Percentiles rank a stretch among this genome's conserved stretches.
Evolutionary conservation across 2,888 invertebrate species (phyloP).

Genomic region (Acrobeloides nanus): DNA sequence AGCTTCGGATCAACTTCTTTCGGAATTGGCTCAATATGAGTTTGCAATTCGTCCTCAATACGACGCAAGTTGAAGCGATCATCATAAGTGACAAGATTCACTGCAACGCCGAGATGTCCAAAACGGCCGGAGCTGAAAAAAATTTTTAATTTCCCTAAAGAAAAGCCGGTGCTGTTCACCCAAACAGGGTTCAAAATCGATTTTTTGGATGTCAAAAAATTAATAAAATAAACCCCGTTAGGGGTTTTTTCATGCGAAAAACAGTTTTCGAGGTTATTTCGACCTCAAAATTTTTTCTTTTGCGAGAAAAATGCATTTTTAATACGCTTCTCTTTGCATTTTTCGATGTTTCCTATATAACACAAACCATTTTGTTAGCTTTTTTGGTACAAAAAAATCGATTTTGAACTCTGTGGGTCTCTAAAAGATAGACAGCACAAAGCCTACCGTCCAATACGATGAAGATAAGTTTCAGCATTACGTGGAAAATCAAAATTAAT

Average conservation of each 20-base stretch:
- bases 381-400: too few species aligned
- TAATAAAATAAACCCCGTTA: background rate
- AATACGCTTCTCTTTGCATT: too few species aligned
- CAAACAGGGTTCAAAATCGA: too few species aligned
- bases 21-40: conserved; percentile 98
- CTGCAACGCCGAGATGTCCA: conserved; percentile 96
- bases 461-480: conserved; percentile 98
- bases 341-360: background rate
- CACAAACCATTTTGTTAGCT: background rate
- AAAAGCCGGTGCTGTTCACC: background rate
- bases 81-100: conserved; percentile 97
- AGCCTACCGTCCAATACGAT: conserved; percentile 78
- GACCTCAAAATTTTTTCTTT: too few species aligned
- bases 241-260: background rate
- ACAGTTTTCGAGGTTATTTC: too few species aligned
- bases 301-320: too few species aligned
- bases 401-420: too few species aligned
- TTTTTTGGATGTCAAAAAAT: too few species aligned
- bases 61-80: conserved; percentile 93
- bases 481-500: conserved; percentile 99
- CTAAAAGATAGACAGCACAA: background rate
- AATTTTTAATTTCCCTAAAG: too few species aligned
- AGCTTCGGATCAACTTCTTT: conserved; percentile 96
- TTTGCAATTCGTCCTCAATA: conserved; percentile 95
- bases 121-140: conserved; percentile 65